Conservation (phyloP, 64 coral and sea anemone genomes). For the Actinia tenebrosa region DNA sequence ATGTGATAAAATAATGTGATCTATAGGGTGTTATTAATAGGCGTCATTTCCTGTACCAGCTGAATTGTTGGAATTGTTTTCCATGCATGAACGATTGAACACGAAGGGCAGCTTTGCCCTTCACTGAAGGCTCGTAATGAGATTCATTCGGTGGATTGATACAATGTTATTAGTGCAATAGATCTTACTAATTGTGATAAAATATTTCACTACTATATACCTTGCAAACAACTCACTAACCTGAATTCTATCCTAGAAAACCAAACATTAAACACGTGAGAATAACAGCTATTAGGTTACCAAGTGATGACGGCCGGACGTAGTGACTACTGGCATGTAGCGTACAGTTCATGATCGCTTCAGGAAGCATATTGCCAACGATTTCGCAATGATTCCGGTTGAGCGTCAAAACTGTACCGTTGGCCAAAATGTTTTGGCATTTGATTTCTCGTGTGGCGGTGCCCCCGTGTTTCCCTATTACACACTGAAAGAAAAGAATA, state of each 20-base stretch:
- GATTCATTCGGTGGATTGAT: no score
- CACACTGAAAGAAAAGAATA: background rate
- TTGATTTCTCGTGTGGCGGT: conserved; percentile 9
- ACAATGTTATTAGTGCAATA: no score
- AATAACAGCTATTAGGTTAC: background rate
- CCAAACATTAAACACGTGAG: background rate
- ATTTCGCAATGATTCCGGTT: background rate
- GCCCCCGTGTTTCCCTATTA: background rate
- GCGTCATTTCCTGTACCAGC: no score
- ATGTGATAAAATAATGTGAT: no score
- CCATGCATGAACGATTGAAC: no score
- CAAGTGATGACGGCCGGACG: background rate
- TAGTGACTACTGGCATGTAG: background rate
- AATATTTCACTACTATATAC: no score
- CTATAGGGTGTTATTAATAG: no score
- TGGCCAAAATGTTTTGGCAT: background rate
- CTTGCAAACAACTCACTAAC: background rate
- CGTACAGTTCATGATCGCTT: background rate
- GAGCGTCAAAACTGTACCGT: background rate
- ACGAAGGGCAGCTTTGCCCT: no score
- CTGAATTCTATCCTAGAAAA: background rate
- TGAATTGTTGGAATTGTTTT: no score
- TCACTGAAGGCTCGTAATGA: no score
- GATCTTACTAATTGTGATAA: no score
- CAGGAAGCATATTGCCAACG: background rate